A percentile compares a stretch with the other conserved stretches of the same genome.
Conservation (phyloP, 2,888 invertebrate species). For the Ctenicera cuprea region DNA sequence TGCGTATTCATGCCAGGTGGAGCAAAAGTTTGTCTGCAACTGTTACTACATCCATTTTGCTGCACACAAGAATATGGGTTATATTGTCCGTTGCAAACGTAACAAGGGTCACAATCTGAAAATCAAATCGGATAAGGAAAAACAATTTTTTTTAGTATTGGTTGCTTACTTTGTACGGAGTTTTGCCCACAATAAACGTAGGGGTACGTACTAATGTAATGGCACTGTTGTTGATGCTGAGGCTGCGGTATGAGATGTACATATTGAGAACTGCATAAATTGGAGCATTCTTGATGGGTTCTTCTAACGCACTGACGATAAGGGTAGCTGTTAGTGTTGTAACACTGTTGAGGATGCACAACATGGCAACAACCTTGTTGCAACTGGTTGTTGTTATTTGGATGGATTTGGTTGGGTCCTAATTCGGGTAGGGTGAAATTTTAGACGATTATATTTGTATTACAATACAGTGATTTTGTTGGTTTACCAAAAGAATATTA, state of each 20-base stretch:
- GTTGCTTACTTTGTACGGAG: constrained; percentile 48
- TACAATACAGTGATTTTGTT: too few species aligned
- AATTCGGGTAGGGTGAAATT: not conserved
- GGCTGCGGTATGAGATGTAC: constrained; percentile 35
- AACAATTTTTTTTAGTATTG: not conserved
- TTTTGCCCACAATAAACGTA: constrained; percentile 51
- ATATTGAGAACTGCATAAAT: constrained; percentile 49
- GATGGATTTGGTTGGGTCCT: not conserved
- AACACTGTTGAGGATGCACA: constrained; percentile 49
- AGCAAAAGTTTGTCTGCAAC: constrained; percentile 22
- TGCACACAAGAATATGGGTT: constrained; percentile 39
- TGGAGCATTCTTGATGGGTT: constrained; percentile 49
- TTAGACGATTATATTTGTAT: too few species aligned
- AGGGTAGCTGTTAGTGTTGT: constrained; percentile 25
- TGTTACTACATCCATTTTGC: constrained; percentile 9
- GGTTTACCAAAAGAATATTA: too few species aligned
- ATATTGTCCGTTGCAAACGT: constrained; percentile 46
- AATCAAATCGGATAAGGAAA: not conserved
- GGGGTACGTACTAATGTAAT: constrained; percentile 45
- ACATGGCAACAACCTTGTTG: constrained; percentile 51
- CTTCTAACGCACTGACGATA: constrained; percentile 43
- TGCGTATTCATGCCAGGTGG: not conserved
- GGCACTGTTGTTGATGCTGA: constrained; percentile 31
- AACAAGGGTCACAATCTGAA: constrained; percentile 54
- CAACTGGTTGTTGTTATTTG: constrained; percentile 17